Evolutionary conservation across 2,113 vertebrate species (phyloP).

Genomic region (Tupaia chinensis): DNA sequence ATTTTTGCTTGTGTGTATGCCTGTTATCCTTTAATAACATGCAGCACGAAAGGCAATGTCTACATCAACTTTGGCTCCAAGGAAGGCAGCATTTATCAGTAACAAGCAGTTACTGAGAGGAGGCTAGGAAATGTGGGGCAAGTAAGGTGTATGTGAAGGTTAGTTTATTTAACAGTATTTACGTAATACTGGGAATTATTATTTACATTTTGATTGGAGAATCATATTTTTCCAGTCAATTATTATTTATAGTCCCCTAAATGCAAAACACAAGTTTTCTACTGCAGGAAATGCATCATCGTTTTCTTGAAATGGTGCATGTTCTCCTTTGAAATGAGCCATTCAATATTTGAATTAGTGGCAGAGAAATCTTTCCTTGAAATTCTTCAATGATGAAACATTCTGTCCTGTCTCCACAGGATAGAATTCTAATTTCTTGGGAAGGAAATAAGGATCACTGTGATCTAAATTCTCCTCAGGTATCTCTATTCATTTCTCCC

Average conservation of each 20-base stretch:
- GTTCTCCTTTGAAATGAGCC: neutral
- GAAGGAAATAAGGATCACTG: neutral
- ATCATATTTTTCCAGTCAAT: constrained; percentile 21
- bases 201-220: constrained; percentile 24
- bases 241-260: neutral
- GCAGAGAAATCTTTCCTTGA: neutral
- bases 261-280: neutral
- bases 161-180: constrained; percentile 31
- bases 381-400: neutral
- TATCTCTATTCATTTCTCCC: neutral
- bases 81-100: neutral
- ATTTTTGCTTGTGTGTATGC: neutral
- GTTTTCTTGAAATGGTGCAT: neutral
- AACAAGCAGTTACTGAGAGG: neutral
- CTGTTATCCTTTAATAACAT: neutral
- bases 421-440: neutral
- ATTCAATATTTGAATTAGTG: neutral
- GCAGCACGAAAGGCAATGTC: neutral
- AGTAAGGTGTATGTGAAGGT: neutral
- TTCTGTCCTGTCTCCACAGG: neutral
- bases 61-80: neutral
- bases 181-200: neutral
- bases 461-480: neutral
- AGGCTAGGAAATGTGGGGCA: neutral
- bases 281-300: neutral